Conservation (phyloP, 2,888 invertebrate species). For the Plusia festucae region DNA sequence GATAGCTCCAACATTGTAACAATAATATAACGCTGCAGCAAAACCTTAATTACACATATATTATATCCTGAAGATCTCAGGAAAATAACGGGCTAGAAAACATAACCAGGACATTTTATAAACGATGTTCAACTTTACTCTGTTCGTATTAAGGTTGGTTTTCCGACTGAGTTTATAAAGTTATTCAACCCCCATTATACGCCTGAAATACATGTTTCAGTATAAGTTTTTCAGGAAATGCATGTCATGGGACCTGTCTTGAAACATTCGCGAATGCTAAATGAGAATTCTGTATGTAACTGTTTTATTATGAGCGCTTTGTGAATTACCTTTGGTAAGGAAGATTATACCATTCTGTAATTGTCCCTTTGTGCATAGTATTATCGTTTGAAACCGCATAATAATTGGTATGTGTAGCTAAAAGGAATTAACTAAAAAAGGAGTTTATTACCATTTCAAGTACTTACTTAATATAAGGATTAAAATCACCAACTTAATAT, state of each 20-base stretch:
- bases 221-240: conserved; percentile 5
- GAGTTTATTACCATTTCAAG: no score
- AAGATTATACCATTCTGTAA: not conserved
- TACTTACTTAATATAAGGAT: no score
- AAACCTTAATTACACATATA: conserved; percentile 4
- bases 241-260: conserved; percentile 1
- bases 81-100: not conserved
- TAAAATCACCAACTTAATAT: no score
- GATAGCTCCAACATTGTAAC: not conserved
- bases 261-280: not conserved
- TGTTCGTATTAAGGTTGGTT: not conserved
- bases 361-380: not conserved
- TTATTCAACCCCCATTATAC: conserved; percentile 1
- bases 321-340: not conserved
- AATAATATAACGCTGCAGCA: not conserved
- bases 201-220: not conserved
- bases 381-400: no score
- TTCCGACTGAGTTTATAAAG: not conserved
- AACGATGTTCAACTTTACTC: not conserved
- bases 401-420: no score
- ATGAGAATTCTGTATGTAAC: conserved; percentile 6
- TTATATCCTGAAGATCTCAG: conserved; percentile 1
- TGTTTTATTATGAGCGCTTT: not conserved
- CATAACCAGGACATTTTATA: not conserved
- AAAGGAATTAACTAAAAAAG: no score